Evolutionary conservation across 2,113 vertebrate genomes (phyloP).

Genomic region (Ranitomeya imitator): DNA sequence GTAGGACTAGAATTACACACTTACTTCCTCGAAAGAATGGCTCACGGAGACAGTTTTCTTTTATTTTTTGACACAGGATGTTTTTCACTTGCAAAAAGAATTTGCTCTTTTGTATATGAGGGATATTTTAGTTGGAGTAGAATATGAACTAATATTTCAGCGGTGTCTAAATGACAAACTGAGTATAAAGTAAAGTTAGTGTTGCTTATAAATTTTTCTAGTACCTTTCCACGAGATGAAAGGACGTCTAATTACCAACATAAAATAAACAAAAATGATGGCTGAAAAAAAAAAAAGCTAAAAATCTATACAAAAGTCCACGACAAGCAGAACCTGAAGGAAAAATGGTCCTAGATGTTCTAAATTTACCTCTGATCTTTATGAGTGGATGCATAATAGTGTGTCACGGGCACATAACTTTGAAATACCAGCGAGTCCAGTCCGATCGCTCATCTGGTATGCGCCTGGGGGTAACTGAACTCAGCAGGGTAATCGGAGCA

Average conservation of each 20-base stretch:
- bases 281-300: not conserved
- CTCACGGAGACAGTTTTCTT: not conserved
- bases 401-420: not conserved
- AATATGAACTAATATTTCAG: constrained; percentile 4
- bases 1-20: not conserved
- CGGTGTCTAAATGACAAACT: not conserved
- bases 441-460: constrained; percentile 24
- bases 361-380: constrained; percentile 8
- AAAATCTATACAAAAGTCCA: not conserved
- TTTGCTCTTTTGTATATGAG: not conserved
- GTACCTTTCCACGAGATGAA: not conserved
- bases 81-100: not conserved
- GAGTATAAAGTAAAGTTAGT: constrained; percentile 3
- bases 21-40: not conserved
- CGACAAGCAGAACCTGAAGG: not conserved
- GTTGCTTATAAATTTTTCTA: not conserved
- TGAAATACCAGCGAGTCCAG: constrained; percentile 11
- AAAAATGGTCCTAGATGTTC: not conserved
- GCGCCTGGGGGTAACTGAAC: constrained; percentile 25
- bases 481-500: constrained; percentile 41
- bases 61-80: not conserved
- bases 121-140: not conserved
- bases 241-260: not conserved
- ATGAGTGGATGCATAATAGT: not conserved
- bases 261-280: constrained; percentile 5